phyloP scores from a whole-genome alignment of 2,113 vertebrate species.

The Lucifuga dentata region DNA sequence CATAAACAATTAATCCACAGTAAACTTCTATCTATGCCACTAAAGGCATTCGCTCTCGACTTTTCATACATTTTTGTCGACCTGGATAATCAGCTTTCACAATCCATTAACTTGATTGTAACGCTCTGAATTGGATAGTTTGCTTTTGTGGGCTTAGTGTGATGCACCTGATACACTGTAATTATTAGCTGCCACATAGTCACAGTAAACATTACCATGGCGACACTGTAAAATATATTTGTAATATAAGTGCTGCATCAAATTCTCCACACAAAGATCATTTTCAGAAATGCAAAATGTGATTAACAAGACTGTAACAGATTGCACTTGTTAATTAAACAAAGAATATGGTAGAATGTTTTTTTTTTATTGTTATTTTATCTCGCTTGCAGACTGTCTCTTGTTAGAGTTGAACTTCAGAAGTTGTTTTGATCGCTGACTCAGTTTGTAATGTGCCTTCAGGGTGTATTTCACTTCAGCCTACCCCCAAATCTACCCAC shows the following conservation, averaged over 20 bases:
- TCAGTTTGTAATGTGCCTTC: constrained; percentile 78
- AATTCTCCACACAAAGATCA: constrained; percentile 1
- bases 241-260: background rate
- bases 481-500: constrained; percentile 79
- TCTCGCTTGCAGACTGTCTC: constrained; percentile 55
- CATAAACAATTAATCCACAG: constrained; percentile 68
- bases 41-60: constrained; percentile 42
- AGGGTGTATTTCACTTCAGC: constrained; percentile 73
- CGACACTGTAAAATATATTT: constrained; percentile 31
- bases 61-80: constrained; percentile 59
- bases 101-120: constrained; percentile 74
- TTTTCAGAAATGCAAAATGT: constrained; percentile 1
- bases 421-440: constrained; percentile 80
- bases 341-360: constrained; percentile 18
- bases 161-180: constrained; percentile 56
- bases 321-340: constrained; percentile 50
- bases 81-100: constrained; percentile 72
- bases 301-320: constrained; percentile 10
- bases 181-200: constrained; percentile 44
- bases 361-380: constrained; percentile 39
- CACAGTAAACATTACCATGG: constrained; percentile 35
- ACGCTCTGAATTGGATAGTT: constrained; percentile 63
- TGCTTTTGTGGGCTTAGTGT: constrained; percentile 52
- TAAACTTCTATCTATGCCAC: constrained; percentile 64
- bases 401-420: constrained; percentile 75